phyloP scores from a whole-genome alignment of 2,888 invertebrate genomes.

The Synanthedon myopaeformis region DNA sequence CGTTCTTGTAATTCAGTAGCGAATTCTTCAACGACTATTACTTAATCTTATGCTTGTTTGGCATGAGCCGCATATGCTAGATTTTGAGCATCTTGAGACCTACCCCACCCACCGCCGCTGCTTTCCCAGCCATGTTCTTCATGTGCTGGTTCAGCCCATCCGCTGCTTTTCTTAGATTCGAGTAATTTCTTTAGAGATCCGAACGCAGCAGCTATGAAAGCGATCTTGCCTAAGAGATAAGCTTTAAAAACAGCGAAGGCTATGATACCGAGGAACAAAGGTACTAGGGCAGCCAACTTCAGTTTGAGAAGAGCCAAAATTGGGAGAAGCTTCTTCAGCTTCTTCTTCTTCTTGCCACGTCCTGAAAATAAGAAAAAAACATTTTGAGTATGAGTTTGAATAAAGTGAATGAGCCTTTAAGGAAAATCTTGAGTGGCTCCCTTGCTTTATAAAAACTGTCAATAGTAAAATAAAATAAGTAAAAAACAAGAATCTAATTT shows the following conservation, averaged over 20 bases:
- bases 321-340: constrained; percentile 80
- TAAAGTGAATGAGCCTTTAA: too few species aligned
- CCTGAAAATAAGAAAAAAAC: constrained; percentile 48
- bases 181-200: constrained; percentile 77
- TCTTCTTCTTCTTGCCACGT: constrained; percentile 84
- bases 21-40: constrained; percentile 12
- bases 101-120: constrained; percentile 73
- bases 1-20: constrained; percentile 1
- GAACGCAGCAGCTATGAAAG: constrained; percentile 80
- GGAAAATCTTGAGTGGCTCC: too few species aligned
- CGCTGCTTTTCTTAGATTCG: constrained; percentile 78
- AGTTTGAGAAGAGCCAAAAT: constrained; percentile 82
- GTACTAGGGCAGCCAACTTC: constrained; percentile 81
- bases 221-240: constrained; percentile 84
- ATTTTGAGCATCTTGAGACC: constrained; percentile 74
- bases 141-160: constrained; percentile 77
- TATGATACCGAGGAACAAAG: constrained; percentile 78
- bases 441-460: too few species aligned
- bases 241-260: constrained; percentile 88
- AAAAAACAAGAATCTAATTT: too few species aligned
- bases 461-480: too few species aligned
- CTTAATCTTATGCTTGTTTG: constrained; percentile 34
- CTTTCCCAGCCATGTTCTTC: constrained; percentile 66
- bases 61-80: constrained; percentile 77
- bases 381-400: too few species aligned